Conservation (phyloP, 2,888 invertebrate genomes). For the Chymomyza caudatula region DNA sequence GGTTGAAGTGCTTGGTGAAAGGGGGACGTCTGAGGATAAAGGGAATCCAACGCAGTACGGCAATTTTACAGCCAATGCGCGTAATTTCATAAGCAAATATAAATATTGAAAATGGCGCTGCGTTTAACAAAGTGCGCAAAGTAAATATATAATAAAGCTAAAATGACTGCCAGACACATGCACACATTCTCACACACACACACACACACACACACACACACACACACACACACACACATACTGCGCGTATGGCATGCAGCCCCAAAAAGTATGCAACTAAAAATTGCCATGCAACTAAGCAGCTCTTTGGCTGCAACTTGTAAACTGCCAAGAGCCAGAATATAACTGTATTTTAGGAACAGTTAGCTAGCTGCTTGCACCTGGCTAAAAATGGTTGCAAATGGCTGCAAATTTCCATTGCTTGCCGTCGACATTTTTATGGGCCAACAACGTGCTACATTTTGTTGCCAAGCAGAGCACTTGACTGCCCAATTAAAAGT, state of each 20-base stretch:
- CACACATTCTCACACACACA: slow-evolving; percentile 6
- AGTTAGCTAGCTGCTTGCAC: background rate
- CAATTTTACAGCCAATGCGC: slow-evolving; percentile 27
- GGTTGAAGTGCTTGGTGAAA: background rate
- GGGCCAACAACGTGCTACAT: slow-evolving; percentile 21
- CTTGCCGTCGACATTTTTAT: slow-evolving; percentile 68
- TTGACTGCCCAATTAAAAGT: slow-evolving; percentile 68
- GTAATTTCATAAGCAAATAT: slow-evolving; percentile 44
- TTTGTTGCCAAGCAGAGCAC: slow-evolving; percentile 41
- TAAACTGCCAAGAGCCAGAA: background rate
- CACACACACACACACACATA: background rate
- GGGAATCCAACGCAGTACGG: background rate
- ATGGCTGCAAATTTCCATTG: slow-evolving; percentile 42
- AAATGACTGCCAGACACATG: slow-evolving; percentile 17
- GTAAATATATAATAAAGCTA: slow-evolving; percentile 15
- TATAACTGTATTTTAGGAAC: background rate
- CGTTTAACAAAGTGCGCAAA: slow-evolving; percentile 23
- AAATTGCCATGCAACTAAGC: background rate
- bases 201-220: background rate
- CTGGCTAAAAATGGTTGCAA: slow-evolving; percentile 8
- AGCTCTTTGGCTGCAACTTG: background rate
- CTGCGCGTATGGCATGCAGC: background rate
- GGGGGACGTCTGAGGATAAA: background rate
- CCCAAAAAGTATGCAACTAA: background rate
- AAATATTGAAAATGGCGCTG: slow-evolving; percentile 19